Base-by-base conservation (phyloP, 2,113 vertebrate species). In the Nerophis lumbriciformis region DNA sequence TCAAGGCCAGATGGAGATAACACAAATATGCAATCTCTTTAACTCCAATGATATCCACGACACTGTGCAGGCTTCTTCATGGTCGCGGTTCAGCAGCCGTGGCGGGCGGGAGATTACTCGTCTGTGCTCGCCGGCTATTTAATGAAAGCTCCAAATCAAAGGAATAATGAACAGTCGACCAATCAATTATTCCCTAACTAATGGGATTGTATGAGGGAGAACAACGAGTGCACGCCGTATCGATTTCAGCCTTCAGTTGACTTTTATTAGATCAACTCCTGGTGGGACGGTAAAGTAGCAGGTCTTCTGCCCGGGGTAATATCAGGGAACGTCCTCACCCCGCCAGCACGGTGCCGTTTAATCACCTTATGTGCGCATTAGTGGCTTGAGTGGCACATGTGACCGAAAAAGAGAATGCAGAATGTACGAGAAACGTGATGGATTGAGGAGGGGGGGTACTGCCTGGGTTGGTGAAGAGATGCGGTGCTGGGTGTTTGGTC, bases 311-410 rank as follows among this genome's bases (percentile, higher is more conserved):
- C 69, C 77, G 58, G 79, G 72, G 75, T 82, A 83, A 83, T 84
- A 84, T 80, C 66, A 61, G 59, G 65, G 36, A 79, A 75, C 65
- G 73, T 71, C 77, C 76, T 63, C 69, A 1, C 70, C 53, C 49
- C 4, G 61, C 63, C 80, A 64, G 81, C 69, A 53, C 80, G 81
- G 72, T 37, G 58, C 79, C 76, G 88, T 85, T 87, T 83, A 83
- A 85, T 87, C 85, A 88, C 85, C 88, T 88, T 88, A 88, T 60
- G 65, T n/a, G 38, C 63, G 70, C 71, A 66, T 69, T 85, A 79
- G 83, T 86, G 88, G 74, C 72, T 58, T 57, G 85, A 88, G 88
- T 85, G 76, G 57, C 49, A 85, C 77, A 68, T 71, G 69, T 67
- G 73, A 71, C 65, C 48, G 42, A 11, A 44, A 44, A 52, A 58